Base-by-base conservation (phyloP, 2,888 invertebrate genomes). In the Molorchus minor region DNA sequence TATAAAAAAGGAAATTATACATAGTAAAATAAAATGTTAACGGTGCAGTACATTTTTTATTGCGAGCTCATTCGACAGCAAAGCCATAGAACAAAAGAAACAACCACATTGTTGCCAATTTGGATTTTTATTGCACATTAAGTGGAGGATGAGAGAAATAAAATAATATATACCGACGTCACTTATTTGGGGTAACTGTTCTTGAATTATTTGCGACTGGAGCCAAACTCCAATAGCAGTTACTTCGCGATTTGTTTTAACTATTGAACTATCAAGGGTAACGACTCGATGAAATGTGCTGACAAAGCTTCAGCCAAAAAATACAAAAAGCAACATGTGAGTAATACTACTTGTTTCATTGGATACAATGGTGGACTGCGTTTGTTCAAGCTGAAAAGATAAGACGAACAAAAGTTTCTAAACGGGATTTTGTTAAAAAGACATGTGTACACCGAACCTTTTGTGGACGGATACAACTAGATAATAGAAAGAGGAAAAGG, bases 11-110 rank as follows among this genome's bases (percentile, higher is more conserved):
- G 12, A 20, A 41, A 52, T 52, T 52, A 52, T 36, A 36, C 49
- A 49, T 52, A 52, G 30, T 41, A 41, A 41, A 52, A 52, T 41
- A 52, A 52, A 52, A 52, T 41, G 49, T 38, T 40, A 52, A 52
- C 15, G 52, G 41, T 19, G 41, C 30, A 41, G 52, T 41, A 29
- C 30, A 30, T 52, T 52, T 52, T 52, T 52, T 52, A 52, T 52
- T 30, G 30, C 52, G n/a, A n/a, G n/a, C n/a, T n/a, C n/a, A n/a
- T n/a, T n/a, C n/a, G n/a, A n/a, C n/a, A n/a, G n/a, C n/a, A n/a
- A n/a, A n/a, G n/a, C n/a, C n/a, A n/a, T n/a, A n/a, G n/a, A n/a
- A n/a, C n/a, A n/a, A n/a, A n/a, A n/a, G n/a, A n/a, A n/a, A n/a
- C n/a, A n/a, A n/a, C n/a, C n/a, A n/a, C n/a, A n/a, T n/a, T n/a